These are phyloP conservation scores for Oxyura jamaicensis DNA, from an alignment of 2,113 vertebrate genomes.

Conservation along the genomic window DNA sequence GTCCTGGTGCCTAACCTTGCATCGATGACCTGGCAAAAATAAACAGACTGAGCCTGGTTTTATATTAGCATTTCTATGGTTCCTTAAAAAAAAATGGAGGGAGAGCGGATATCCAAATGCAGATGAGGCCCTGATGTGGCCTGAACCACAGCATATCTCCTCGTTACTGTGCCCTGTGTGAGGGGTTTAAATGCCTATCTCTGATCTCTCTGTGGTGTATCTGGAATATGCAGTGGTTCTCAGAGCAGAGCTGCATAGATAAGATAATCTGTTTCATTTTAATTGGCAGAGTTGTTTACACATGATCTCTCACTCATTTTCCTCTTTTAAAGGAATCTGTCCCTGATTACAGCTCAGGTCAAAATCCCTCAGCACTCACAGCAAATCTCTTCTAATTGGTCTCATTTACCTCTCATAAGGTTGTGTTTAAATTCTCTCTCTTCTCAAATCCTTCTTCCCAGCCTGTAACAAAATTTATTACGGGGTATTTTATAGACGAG, in stretches of 20 bases:
- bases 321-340: slow-evolving; percentile 49
- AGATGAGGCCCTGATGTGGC: not conserved
- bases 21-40: not conserved
- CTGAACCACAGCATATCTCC: not conserved
- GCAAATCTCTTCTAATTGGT: slow-evolving; percentile 71
- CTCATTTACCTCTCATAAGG: slow-evolving; percentile 66
- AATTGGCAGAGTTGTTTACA: slow-evolving; percentile 67
- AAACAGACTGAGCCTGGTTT: not conserved
- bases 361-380: slow-evolving; percentile 67
- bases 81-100: not conserved
- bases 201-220: not conserved
- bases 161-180: not conserved
- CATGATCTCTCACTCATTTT: slow-evolving; percentile 52
- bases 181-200: not conserved
- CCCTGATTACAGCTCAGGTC: slow-evolving; percentile 61
- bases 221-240: not conserved
- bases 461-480: slow-evolving; percentile 55
- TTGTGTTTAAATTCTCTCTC: slow-evolving; percentile 36
- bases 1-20: not conserved
- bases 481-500: slow-evolving; percentile 41
- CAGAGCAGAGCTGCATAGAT: slow-evolving; percentile 20
- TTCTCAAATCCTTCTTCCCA: not conserved
- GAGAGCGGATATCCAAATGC: fast-evolving
- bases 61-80: not conserved
- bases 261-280: slow-evolving; percentile 59